phyloP scores from a whole-genome alignment of 2,888 invertebrate genomes.

The Idaea dimidiata region DNA sequence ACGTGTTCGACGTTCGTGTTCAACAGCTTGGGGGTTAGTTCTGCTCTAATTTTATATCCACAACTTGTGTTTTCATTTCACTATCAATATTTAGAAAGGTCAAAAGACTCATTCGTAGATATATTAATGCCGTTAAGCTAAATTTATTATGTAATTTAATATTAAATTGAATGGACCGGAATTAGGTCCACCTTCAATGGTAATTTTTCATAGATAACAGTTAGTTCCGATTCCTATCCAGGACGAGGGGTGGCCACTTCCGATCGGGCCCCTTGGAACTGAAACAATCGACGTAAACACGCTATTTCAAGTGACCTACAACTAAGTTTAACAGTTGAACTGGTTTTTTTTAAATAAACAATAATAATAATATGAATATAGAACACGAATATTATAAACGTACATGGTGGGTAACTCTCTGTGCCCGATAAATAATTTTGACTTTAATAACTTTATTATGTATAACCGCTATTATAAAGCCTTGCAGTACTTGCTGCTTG shows the following conservation, averaged over 20 bases:
- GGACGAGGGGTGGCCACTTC: constrained; percentile 31
- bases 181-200: neutral
- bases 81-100: neutral
- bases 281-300: constrained; percentile 18
- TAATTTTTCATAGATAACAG: constrained; percentile 7
- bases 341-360: neutral
- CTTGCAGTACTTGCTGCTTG: no score
- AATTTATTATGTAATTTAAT: neutral
- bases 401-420: no score
- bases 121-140: neutral
- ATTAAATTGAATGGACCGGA: neutral
- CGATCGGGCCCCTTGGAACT: constrained; percentile 23
- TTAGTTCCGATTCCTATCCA: constrained; percentile 26
- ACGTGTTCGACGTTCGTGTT: no score
- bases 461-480: no score
- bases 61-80: neutral
- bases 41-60: neutral
- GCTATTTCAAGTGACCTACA: constrained; percentile 3
- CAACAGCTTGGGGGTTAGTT: neutral
- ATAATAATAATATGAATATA: neutral
- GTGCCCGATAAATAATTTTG: no score
- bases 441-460: no score
- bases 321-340: neutral
- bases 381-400: neutral
- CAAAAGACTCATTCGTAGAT: neutral